Percentiles rank a stretch among this genome's conserved stretches.
Conservation (phyloP, 1,140 invertebrate species). For the Panagrolaimus sp. region DNA sequence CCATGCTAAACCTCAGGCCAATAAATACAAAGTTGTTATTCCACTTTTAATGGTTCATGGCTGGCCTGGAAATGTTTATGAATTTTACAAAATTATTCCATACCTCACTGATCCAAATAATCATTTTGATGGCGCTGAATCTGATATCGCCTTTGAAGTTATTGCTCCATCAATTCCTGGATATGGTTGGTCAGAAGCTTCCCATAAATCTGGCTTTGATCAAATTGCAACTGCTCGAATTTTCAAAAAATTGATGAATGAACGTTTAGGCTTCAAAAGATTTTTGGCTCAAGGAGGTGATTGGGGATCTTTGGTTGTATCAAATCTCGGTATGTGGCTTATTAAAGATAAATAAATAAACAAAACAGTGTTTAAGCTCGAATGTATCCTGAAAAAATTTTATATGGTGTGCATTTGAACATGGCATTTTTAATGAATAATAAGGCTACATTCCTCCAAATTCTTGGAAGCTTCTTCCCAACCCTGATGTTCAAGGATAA, state of each 20-base stretch:
- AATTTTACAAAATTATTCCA: constrained; percentile 77
- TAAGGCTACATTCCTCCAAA: constrained; percentile 62
- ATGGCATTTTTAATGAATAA: constrained; percentile 63
- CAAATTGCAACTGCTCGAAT: constrained; percentile 68
- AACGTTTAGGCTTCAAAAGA: constrained; percentile 69
- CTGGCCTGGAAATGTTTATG: constrained; percentile 80
- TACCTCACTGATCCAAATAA: constrained; percentile 65
- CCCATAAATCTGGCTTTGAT: constrained; percentile 62
- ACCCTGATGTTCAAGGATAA: constrained; percentile 65
- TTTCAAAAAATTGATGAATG: constrained; percentile 75
- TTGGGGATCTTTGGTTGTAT: constrained; percentile 61
- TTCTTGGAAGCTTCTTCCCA: constrained; percentile 63
- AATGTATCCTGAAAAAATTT: constrained; percentile 69
- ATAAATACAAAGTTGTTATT: constrained; percentile 48
- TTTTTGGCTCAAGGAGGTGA: constrained; percentile 81
- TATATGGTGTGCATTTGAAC: constrained; percentile 68
- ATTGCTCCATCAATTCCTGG: constrained; percentile 76
- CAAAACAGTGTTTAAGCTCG: too few species aligned
- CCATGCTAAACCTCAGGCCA: constrained; percentile 40
- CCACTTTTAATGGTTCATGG: constrained; percentile 71
- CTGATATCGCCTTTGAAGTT: constrained; percentile 72
- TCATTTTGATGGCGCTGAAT: constrained; percentile 44
- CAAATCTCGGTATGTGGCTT: constrained; percentile 66
- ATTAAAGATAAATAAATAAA: too few species aligned
- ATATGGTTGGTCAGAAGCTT: constrained; percentile 76